Conservation (phyloP, 2,113 vertebrate species). For the Edolisoma coerulescens region DNA sequence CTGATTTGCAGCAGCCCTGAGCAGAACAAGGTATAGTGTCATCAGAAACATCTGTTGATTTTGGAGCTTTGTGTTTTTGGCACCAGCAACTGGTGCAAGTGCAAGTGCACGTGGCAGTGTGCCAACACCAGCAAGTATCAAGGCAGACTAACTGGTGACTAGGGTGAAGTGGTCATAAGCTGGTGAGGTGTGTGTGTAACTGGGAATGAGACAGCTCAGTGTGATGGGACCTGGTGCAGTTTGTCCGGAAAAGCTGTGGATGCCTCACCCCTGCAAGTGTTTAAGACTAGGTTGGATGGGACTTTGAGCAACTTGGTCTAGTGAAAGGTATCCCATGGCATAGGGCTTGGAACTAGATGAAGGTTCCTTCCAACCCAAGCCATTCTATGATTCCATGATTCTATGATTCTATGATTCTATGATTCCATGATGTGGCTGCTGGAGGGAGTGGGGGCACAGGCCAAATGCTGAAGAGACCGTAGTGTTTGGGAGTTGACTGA, state of each 20-base stretch:
- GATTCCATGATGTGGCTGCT: not conserved
- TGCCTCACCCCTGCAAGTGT: not conserved
- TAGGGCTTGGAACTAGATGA: not conserved
- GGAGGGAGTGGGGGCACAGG: not conserved
- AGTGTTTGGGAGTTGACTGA: accelerated
- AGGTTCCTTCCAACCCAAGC: not conserved
- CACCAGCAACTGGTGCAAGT: not conserved
- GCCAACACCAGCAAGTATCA: not conserved
- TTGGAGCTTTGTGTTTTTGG: not conserved
- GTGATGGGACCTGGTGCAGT: not conserved
- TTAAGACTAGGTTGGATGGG: too few relatives aligned
- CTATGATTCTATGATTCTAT: accelerated
- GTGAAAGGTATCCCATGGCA: not conserved
- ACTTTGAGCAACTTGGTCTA: not conserved
- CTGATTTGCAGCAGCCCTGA: not conserved
- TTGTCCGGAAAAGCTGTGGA: not conserved
- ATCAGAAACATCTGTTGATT: not conserved
- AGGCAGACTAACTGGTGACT: not conserved
- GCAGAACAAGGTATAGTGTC: not conserved
- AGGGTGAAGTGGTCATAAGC: not conserved
- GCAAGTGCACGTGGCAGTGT: not conserved
- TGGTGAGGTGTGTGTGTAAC: not conserved
- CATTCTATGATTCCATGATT: not conserved
- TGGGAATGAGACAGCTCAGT: not conserved
- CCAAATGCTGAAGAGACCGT: not conserved